phyloP scores from a whole-genome alignment of 1,140 invertebrate genomes.

The Pogonognathellus flavescens region DNA sequence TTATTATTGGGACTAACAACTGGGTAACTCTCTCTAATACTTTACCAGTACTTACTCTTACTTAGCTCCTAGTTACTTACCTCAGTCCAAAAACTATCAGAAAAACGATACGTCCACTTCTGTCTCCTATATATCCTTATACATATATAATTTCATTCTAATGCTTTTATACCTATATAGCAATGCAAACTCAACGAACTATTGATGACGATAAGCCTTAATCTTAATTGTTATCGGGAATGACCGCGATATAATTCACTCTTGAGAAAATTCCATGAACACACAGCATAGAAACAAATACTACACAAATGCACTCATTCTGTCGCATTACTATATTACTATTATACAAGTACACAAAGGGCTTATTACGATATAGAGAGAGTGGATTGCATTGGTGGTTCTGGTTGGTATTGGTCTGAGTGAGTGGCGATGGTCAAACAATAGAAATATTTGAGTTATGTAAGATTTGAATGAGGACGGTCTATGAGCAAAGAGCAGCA shows the following conservation, averaged over 20 bases:
- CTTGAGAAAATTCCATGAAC: background rate
- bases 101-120: too few relatives aligned
- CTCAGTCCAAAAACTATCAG: background rate
- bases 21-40: background rate
- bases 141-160: too few relatives aligned
- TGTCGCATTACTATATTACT: background rate
- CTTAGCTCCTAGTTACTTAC: background rate
- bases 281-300: background rate
- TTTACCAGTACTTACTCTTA: background rate
- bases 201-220: constrained; percentile 7
- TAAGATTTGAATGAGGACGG: too few relatives aligned
- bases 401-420: too few relatives aligned
- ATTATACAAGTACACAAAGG: background rate
- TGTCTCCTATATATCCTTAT: background rate
- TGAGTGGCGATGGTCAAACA: too few relatives aligned
- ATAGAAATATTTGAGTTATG: too few relatives aligned
- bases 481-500: too few relatives aligned
- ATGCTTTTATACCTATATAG: too few relatives aligned
- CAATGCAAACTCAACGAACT: background rate
- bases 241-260: constrained; percentile 40
- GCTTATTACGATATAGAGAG: too few relatives aligned
- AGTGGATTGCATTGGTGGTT: too few relatives aligned
- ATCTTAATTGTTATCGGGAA: constrained; percentile 42
- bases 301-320: constrained; percentile 5
- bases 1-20: constrained; percentile 29